Conservation (phyloP, 2,113 vertebrate species). For the Centropristis striata region DNA sequence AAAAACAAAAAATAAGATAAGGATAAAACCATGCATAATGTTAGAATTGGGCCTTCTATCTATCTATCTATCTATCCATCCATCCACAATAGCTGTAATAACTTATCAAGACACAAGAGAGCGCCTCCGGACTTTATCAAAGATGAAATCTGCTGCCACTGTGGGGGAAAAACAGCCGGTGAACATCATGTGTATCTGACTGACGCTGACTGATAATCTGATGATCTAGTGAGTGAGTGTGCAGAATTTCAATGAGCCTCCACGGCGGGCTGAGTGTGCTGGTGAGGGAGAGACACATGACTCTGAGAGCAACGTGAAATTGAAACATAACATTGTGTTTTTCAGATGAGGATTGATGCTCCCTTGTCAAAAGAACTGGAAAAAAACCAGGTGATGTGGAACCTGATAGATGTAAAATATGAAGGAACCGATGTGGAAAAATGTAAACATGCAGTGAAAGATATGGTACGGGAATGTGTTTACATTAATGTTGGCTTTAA, state of each 20-base stretch:
- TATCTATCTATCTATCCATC: neutral
- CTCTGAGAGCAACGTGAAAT: neutral
- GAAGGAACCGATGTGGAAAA: neutral
- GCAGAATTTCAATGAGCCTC: slow-evolving; percentile 4
- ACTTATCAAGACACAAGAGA: slow-evolving; percentile 52
- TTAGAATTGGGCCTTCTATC: neutral
- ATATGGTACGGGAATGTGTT: neutral
- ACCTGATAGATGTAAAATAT: neutral
- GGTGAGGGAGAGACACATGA: slow-evolving; percentile 26
- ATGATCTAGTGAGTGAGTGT: slow-evolving; percentile 18
- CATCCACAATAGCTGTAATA: slow-evolving; percentile 28
- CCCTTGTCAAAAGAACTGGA: neutral
- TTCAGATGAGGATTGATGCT: neutral
- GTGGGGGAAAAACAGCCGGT: neutral
- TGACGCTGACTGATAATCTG: slow-evolving; percentile 1
- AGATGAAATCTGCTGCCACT: neutral
- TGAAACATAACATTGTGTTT: neutral
- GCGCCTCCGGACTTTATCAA: slow-evolving; percentile 33
- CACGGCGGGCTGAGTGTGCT: neutral
- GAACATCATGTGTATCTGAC: slow-evolving; percentile 3
- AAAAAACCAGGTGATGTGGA: neutral
- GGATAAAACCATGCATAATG: neutral
- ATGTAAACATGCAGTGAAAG: slow-evolving; percentile 16
- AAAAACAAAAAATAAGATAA: neutral
- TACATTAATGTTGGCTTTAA: neutral